Base-by-base conservation (phyloP, 2,113 vertebrate species). In the Physeter macrocephalus region DNA sequence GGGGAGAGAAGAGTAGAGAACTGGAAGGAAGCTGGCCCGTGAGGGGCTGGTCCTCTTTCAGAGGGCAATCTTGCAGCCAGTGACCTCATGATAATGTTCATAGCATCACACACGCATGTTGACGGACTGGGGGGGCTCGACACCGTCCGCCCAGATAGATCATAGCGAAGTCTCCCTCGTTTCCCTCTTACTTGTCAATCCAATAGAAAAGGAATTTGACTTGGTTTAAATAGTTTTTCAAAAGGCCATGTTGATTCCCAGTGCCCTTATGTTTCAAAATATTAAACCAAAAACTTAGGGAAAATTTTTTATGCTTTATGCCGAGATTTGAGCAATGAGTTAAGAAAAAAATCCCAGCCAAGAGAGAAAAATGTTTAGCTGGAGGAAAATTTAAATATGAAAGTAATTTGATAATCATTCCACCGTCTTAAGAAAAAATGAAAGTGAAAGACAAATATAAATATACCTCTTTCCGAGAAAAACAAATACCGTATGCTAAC, bases 361-460 rank as follows among this genome's bases (percentile, higher is more conserved):
- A 97, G 69, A 96, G 9, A 77, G 92, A 82, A 92, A 71, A 0
- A 0, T 67, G 57, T 93, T 97, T 96, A 96, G 87, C 72, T n/a
- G 52, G 34, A 96, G 6, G 3, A 97, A 95, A 96, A 97, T 96
- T 97, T 98, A 98, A 98, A 96, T 97, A 96, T 17, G 9, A 96
- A 93, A 96, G 11, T 78, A 88, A 95, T 97, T 93, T 97, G 90
- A 98, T 36, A 96, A 90, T 95, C 46, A 87, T 64, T 59, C 64
- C 12, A 25, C 9, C 10, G 59, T 88, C 23, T 75, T 49, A 83
- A 88, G 27, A 88, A 93, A 93, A 93, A 89, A 67, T 31, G 72
- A 39, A 93, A 93, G 59, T 74, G 23, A 88, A 81, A 74, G 14
- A 75, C 14, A 15, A 75, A 49, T 75, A 20, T 49, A 80, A 95